Evolutionary conservation across 2,113 vertebrate genomes (phyloP), one percentile per base, ranked within the genome.

Genomic region (Polypterus senegalus): DNA sequence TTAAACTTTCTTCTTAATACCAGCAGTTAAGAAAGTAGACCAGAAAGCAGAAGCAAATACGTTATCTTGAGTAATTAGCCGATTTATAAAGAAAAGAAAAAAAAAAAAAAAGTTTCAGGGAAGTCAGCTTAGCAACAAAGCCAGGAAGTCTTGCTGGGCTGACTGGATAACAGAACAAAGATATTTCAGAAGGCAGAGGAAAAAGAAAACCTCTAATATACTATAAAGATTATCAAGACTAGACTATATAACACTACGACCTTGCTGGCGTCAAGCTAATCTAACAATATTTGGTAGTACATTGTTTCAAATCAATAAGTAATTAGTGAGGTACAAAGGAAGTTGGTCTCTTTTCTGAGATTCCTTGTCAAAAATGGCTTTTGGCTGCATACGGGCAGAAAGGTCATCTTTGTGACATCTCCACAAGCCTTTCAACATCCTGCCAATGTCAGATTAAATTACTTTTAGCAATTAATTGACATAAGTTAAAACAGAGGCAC

Each of bases 281-380:
- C 88, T 87, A 86, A 86, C 87, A 89, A 91, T 91, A 91, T 93
- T 94, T 93, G 85, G 86, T 85, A 85, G 83, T 83, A 78, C 88
- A 96, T 94, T 97, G 93, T 96, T 97, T 98, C 89, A 91, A 93
- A 98, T 98, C 93, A 97, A 98, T 99, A 99, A 96, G 90, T 97
- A 94, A 99, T 98, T 99, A 99, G 92, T 89, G 89, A 97, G 92
- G 88, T 92, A 96, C 91, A 97, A 97, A 94, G 91, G 91, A 90
- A 94, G 88, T 90, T 88, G 80, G 76, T 87, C 84, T 78, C 80
- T 81, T 91, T 71, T 87, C 86, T 82, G 81, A 87, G 88, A 86
- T 83, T 85, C 86, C 90, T 90, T 91, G 91, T 91, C 92, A 89
- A 89, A 88, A 85, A 86, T 81, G 81, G 81, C 83, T 89, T 84